phyloP scores from a whole-genome alignment of 1,140 invertebrate genomes.

The Steinernema khuongi region DNA sequence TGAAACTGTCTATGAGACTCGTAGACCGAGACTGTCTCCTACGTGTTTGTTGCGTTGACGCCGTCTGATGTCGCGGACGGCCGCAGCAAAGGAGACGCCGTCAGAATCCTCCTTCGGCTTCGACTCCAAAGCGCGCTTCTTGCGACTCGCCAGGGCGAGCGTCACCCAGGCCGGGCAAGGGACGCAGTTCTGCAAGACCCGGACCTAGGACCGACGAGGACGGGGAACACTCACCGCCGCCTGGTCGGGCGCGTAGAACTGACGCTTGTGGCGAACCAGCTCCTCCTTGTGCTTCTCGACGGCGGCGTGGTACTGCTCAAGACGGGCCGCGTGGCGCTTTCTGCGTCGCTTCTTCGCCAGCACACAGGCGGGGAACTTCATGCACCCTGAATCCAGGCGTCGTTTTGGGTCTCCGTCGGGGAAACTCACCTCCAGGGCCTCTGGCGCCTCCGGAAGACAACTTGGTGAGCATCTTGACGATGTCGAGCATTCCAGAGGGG shows the following conservation, averaged over 20 bases:
- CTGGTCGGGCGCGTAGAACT: conserved; percentile 45
- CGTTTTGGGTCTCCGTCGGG: not conserved
- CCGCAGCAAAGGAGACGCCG: conserved; percentile 19
- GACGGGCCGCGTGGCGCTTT: conserved; percentile 38
- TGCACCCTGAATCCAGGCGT: conserved; percentile 25
- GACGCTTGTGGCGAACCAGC: conserved; percentile 39
- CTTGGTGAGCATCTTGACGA: conserved; percentile 38
- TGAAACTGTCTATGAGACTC: not conserved
- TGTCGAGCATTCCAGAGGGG: conserved; percentile 39
- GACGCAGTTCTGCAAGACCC: conserved; percentile 34
- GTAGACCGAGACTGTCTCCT: not conserved
- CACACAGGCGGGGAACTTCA: conserved; percentile 47
- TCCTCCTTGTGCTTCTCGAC: conserved; percentile 31
- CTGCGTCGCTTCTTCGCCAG: conserved; percentile 37
- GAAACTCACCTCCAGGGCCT: not conserved
- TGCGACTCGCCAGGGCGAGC: conserved; percentile 39
- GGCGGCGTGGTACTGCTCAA: conserved; percentile 30
- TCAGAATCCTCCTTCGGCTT: not conserved
- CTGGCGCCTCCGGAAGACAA: not conserved
- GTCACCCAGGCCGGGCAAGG: conserved; percentile 49
- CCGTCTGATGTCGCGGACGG: conserved; percentile 32
- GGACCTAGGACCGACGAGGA: not conserved
- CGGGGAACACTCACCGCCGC: conserved; percentile 23
- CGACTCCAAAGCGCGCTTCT: conserved; percentile 30
- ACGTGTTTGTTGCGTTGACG: conserved; percentile 33